phyloP scores from a whole-genome alignment of 2,797 vertebrate genomes.

The Pipistrellus nathusii region DNA sequence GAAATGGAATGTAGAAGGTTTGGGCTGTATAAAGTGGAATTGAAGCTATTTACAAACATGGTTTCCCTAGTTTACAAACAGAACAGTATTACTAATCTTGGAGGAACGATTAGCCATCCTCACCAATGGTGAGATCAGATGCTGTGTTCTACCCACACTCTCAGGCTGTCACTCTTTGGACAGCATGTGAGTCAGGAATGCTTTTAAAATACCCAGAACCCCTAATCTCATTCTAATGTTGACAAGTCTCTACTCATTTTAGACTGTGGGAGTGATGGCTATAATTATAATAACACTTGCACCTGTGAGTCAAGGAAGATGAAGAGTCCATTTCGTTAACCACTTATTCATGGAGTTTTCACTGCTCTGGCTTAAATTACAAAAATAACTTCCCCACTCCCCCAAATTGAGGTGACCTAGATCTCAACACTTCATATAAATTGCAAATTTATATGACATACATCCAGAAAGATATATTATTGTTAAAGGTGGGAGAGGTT shows the following conservation, averaged over 20 bases:
- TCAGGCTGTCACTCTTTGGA: neutral
- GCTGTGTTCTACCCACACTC: neutral
- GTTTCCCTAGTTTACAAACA: neutral
- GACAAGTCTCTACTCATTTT: neutral
- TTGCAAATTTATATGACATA: slow-evolving; percentile 36
- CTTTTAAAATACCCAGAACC: neutral
- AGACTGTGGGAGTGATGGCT: neutral
- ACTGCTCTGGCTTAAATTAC: slow-evolving; percentile 30
- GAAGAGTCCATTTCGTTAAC: slow-evolving; percentile 3
- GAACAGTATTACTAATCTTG: neutral
- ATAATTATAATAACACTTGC: neutral
- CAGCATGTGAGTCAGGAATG: neutral
- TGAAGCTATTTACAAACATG: neutral
- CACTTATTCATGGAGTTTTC: neutral
- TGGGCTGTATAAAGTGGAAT: neutral
- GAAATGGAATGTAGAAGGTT: neutral
- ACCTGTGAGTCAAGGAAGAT: neutral
- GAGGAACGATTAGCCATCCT: neutral
- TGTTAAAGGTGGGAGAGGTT: neutral
- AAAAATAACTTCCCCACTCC: slow-evolving; percentile 4
- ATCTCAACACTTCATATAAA: slow-evolving; percentile 20
- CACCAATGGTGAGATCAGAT: neutral
- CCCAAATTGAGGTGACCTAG: slow-evolving; percentile 44
- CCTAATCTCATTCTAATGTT: neutral
- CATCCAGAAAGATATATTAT: slow-evolving; percentile 27